Base-by-base conservation (phyloP, 2,797 vertebrate species). In the Picus viridis region DNA sequence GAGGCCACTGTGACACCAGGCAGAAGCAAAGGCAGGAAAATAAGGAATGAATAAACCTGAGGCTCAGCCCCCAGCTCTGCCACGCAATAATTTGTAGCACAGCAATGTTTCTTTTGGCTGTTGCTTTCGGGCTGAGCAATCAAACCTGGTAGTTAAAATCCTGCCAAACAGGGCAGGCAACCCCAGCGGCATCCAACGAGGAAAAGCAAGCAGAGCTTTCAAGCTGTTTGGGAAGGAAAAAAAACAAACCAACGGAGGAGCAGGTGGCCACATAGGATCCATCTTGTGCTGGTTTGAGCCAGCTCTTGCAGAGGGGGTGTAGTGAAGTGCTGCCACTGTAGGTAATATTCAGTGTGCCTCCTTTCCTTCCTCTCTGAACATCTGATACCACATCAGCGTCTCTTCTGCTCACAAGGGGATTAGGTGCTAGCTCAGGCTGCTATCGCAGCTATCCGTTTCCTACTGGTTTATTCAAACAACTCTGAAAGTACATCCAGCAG, bases 391-490 rank as follows among this genome's bases (percentile, higher is more conserved):
- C 0, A 0, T 70, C 77, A 90, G 69, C n/a, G 7, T 63, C 86
- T 29, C 65, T 71, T 29, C 65, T 71, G 78, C 83, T 83, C 2
- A 0, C 32, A 10, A 41, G 81, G 72, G 94, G 96, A 96, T 96
- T 96, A 96, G 93, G 81, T 90, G 86, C 47, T 88, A 76, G 91
- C 78, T 43, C 61, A 89, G 49, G 26, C 59, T 3, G 9, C 63
- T 73, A 77, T 67, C 3, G 6, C 89, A 77, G 54, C 36, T 43
- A 32, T 76, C 70, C 1, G 2, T 73, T 82, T 92, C 71, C 77
- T 69, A 23, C 41, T 94, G 89, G 10, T 89, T 96, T 93, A 94
- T 94, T 93, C 93, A 95, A 79, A 59, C 36, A 68, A 64, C 71
- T 83, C 1, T 0, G 79, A 53, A 93, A 93, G 68, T 83, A 94